Conservation (phyloP, 2,113 vertebrate species). For the Zosterops hypoxanthus region DNA sequence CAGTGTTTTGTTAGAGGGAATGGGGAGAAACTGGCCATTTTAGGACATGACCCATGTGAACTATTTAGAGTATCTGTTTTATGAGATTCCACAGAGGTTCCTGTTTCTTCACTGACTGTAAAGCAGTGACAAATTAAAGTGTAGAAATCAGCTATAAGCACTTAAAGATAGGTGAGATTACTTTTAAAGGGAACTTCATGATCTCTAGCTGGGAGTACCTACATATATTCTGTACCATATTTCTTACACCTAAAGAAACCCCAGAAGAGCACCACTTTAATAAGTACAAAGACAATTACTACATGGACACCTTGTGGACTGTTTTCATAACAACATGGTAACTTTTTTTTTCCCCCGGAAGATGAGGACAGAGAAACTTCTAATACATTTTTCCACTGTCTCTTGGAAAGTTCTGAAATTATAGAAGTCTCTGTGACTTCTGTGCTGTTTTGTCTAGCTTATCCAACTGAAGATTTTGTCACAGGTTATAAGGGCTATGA, state of each 20-base stretch:
- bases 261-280: rapidly evolving
- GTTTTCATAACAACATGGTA: neutral
- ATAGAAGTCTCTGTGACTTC: neutral
- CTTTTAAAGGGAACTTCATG: neutral
- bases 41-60: rapidly evolving
- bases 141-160: neutral
- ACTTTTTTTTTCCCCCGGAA: neutral
- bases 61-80: neutral
- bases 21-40: neutral
- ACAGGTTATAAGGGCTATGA: neutral
- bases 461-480: neutral
- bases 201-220: neutral
- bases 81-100: neutral
- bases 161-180: neutral
- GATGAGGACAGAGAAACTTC: neutral
- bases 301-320: neutral
- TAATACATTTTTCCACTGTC: neutral
- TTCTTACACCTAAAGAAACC: rapidly evolving
- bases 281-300: neutral
- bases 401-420: neutral
- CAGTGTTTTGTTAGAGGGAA: neutral
- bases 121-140: neutral
- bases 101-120: neutral
- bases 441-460: neutral
- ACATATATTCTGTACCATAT: neutral